Evolutionary conservation across 2,888 invertebrate species (phyloP).

Genomic region (Drosophila flavopinicola): DNA sequence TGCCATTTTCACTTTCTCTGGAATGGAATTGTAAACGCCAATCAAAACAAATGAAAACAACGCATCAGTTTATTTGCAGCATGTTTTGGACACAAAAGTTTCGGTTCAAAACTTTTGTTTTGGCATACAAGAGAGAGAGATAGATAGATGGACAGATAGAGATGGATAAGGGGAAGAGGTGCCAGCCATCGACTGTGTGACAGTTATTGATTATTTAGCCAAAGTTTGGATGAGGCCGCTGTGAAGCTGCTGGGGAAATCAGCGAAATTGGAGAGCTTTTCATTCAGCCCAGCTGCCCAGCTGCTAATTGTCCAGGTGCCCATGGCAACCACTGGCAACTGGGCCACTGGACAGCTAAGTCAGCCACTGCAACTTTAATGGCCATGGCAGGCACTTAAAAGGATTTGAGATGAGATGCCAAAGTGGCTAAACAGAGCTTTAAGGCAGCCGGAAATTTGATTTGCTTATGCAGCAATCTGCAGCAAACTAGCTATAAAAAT

Average conservation of each 20-base stretch:
- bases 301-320: conserved; percentile 56
- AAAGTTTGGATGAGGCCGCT: conserved; percentile 22
- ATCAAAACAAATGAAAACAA: conserved; percentile 65
- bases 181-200: conserved; percentile 46
- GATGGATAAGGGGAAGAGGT: neutral
- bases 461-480: conserved; percentile 36
- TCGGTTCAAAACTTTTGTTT: conserved; percentile 38
- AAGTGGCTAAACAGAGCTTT: conserved; percentile 54
- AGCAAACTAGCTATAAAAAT: conserved; percentile 40
- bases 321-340: conserved; percentile 35
- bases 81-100: conserved; percentile 56
- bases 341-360: conserved; percentile 17
- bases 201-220: conserved; percentile 72
- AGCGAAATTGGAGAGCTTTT: conserved; percentile 58
- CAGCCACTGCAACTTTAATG: conserved; percentile 44
- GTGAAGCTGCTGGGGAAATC: conserved; percentile 60
- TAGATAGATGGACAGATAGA: neutral
- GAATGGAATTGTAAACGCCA: conserved; percentile 49
- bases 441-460: conserved; percentile 69
- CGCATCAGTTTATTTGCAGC: conserved; percentile 49
- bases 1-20: conserved; percentile 36
- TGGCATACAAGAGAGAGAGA: neutral
- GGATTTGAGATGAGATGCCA: conserved; percentile 36
- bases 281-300: conserved; percentile 33
- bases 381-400: conserved; percentile 25